phyloP scores from a whole-genome alignment of 2,797 vertebrate species.

The Cyclopterus lumpus region DNA sequence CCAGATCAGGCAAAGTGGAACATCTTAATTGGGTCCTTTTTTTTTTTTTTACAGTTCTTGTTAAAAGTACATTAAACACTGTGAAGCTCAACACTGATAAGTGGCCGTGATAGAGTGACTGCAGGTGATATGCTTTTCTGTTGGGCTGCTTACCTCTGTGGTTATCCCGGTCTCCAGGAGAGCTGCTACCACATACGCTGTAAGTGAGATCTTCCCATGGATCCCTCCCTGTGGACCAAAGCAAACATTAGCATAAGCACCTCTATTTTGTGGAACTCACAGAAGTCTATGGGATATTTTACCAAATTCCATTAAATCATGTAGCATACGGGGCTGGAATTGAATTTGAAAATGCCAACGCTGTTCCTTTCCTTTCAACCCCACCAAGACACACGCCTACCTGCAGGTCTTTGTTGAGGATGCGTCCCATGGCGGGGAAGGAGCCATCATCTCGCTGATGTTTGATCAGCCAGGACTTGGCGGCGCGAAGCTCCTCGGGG shows the following conservation, averaged over 20 bases:
- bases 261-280: neutral
- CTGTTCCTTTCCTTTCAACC: neutral
- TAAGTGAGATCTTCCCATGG: slow-evolving; percentile 92
- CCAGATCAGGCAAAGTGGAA: slow-evolving; percentile 4
- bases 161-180: slow-evolving; percentile 91
- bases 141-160: slow-evolving; percentile 86
- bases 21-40: neutral
- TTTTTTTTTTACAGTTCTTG: slow-evolving; percentile 6
- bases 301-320: neutral
- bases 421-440: slow-evolving; percentile 92
- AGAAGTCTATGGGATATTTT: neutral
- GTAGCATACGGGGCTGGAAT: neutral
- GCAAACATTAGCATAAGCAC: slow-evolving; percentile 11
- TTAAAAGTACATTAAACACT: neutral
- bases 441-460: slow-evolving; percentile 92
- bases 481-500: slow-evolving; percentile 87
- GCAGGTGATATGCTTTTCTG: neutral
- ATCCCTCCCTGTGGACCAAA: slow-evolving; percentile 89
- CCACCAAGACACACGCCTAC: slow-evolving; percentile 66
- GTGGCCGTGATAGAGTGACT: slow-evolving; percentile 6
- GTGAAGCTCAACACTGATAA: neutral
- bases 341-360: neutral
- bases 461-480: slow-evolving; percentile 92
- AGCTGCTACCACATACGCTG: slow-evolving; percentile 92
- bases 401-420: slow-evolving; percentile 96